Evolutionary conservation across 1,140 invertebrate genomes (phyloP).

Genomic region (Acromyrmex echinatior): DNA sequence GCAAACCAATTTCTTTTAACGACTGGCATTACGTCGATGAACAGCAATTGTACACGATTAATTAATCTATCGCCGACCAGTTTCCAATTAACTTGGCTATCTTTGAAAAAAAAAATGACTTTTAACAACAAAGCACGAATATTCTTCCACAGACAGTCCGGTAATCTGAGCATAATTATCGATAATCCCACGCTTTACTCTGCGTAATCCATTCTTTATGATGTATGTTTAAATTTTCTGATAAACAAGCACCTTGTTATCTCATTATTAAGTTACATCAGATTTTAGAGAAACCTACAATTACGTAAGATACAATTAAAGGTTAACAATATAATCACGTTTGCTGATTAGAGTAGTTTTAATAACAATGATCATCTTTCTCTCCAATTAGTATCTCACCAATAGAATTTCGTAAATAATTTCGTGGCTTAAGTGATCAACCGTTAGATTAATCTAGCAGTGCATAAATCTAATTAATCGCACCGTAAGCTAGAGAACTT

Average conservation of each 20-base stretch:
- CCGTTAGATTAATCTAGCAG: neutral
- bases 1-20: neutral
- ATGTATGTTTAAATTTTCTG: neutral
- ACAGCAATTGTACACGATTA: neutral
- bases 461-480: slow-evolving; percentile 19
- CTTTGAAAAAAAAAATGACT: neutral
- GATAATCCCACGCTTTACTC: slow-evolving; percentile 16
- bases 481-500: neutral
- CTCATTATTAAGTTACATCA: neutral
- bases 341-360: neutral
- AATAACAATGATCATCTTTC: slow-evolving; percentile 1
- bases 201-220: slow-evolving; percentile 13
- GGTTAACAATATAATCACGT: neutral
- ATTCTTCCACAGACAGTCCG: slow-evolving; percentile 3
- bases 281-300: neutral
- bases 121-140: neutral
- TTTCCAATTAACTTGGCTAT: slow-evolving; percentile 13
- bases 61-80: neutral
- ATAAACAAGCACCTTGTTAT: slow-evolving; percentile 9
- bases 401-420: slow-evolving; percentile 1
- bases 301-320: neutral
- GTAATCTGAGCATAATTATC: slow-evolving; percentile 30
- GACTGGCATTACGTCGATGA: neutral
- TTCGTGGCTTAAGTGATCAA: neutral
- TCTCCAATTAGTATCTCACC: neutral